Evolutionary conservation across 2,797 vertebrate genomes (phyloP), one percentile per base, ranked within the genome.

Genomic region (Sebastes wilsoni): DNA sequence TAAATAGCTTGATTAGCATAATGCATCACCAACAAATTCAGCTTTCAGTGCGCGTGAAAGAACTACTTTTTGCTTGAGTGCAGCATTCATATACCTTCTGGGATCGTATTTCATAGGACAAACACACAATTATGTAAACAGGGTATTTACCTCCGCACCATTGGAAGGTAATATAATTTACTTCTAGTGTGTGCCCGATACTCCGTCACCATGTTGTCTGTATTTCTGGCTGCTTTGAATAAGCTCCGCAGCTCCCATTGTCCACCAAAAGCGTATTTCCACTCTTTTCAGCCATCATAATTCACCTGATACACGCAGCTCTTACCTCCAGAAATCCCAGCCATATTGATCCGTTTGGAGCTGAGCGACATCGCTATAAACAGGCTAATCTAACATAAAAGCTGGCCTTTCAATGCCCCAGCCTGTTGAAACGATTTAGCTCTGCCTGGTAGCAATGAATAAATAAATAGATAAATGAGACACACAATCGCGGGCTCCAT

Each of bases 1-100:
- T 92, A 93, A 93, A 94, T 89, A 88, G 85, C 80, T 79, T 88
- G 67, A 94, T 95, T 95, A 92, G 85, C 93, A 94, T 94, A 95
- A 93, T 91, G 90, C 92, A 90, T 93, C 88, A 83, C 78, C 82
- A 81, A 90, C 93, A 93, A 83, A 90, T 92, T 90, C 74, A 77
- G 82, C 84, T 89, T 88, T 86, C 66, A 66, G 71, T 49, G 59
- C 38, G 2, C 1, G 16, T 85, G 76, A 87, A 90, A 84, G 68
- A 87, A 88, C 32, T 74, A 49, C 58, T 79, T 81, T 77, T 85
- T 83, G 60, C 82, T 81, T 18, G 65, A 80, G 79, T 82, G 72
- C 65, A 67, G 72, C 71, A 83, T 83, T 89, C 77, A 80, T 38
- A 82, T 70, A 73, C 79, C 82, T 77, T 82, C 78, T 82, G 72